Conservation (phyloP, 1,140 invertebrate genomes). For the Nephila pilipes region DNA sequence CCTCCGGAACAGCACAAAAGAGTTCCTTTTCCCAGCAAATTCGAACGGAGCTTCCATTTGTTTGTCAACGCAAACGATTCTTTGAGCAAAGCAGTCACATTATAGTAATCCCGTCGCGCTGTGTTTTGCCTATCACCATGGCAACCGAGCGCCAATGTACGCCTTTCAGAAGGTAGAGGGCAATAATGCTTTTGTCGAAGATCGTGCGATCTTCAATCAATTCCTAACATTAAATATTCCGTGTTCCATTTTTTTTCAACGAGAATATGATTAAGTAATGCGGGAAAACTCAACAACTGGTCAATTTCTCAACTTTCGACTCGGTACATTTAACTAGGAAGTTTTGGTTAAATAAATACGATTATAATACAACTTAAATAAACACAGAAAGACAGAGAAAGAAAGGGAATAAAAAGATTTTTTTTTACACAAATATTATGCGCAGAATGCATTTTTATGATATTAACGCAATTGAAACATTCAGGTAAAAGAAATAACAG, state of each 20-base stretch:
- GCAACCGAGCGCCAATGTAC: constrained; percentile 8
- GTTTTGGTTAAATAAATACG: too few relatives aligned
- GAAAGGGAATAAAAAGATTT: too few relatives aligned
- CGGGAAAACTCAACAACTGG: not conserved
- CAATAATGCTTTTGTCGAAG: not conserved
- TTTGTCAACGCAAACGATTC: constrained; percentile 34
- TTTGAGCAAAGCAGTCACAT: constrained; percentile 28
- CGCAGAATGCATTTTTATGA: too few relatives aligned
- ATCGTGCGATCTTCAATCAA: constrained; percentile 35
- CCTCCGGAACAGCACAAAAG: not conserved
- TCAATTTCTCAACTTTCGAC: not conserved
- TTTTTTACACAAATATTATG: too few relatives aligned
- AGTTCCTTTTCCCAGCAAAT: not conserved
- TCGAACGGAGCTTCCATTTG: not conserved
- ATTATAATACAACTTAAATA: too few relatives aligned
- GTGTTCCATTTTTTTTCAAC: constrained; percentile 21
- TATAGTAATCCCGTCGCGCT: constrained; percentile 13
- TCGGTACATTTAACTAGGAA: not conserved
- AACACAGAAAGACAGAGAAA: too few relatives aligned
- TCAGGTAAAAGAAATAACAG: too few relatives aligned
- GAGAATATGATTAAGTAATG: not conserved
- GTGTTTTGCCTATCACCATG: constrained; percentile 32
- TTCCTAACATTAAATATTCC: constrained; percentile 3
- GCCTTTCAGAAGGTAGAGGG: constrained; percentile 44
- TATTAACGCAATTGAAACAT: too few relatives aligned